Percentiles rank a stretch among this genome's conserved stretches.
Evolutionary conservation across 2,113 vertebrate genomes (phyloP).

Genomic region (Prunella himalayana): DNA sequence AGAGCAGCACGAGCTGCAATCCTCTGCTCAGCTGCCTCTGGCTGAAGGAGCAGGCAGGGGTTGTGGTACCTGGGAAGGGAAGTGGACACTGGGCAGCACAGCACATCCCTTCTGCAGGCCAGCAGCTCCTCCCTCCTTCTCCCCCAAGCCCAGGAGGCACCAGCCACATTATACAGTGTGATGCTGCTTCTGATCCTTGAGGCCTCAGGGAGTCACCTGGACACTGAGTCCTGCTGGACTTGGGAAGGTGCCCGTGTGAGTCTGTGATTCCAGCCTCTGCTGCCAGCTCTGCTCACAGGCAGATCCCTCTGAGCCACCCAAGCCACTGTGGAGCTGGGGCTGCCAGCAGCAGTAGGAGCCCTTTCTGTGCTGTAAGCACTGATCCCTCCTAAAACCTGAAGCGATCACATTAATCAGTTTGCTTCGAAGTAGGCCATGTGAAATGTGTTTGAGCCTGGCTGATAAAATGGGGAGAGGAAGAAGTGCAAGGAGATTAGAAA

Average conservation of each 20-base stretch:
- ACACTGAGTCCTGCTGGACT: not conserved
- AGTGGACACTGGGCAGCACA: not conserved
- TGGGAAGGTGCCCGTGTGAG: not conserved
- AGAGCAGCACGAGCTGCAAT: rapidly evolving
- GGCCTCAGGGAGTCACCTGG: not conserved
- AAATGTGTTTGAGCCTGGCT: conserved; percentile 46
- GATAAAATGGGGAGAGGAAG: conserved; percentile 55
- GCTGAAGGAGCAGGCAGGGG: not conserved
- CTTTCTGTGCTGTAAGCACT: not conserved
- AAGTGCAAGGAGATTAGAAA: conserved; percentile 64
- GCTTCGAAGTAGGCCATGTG: conserved; percentile 53
- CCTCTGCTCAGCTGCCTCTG: not conserved
- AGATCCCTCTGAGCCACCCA: not conserved
- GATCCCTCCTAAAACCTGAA: conserved; percentile 54
- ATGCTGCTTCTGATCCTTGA: not conserved
- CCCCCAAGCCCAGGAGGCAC: not conserved
- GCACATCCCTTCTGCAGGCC: not conserved
- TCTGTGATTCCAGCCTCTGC: not conserved
- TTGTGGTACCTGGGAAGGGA: rapidly evolving
- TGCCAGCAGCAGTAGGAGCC: not conserved
- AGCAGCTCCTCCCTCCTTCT: not conserved
- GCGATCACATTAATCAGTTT: conserved; percentile 47
- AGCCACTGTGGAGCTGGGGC: not conserved
- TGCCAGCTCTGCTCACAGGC: conserved; percentile 11
- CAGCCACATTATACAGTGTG: rapidly evolving